Evolutionary conservation across 1,140 invertebrate genomes (phyloP).

Genomic region (Andricus grossulariae): DNA sequence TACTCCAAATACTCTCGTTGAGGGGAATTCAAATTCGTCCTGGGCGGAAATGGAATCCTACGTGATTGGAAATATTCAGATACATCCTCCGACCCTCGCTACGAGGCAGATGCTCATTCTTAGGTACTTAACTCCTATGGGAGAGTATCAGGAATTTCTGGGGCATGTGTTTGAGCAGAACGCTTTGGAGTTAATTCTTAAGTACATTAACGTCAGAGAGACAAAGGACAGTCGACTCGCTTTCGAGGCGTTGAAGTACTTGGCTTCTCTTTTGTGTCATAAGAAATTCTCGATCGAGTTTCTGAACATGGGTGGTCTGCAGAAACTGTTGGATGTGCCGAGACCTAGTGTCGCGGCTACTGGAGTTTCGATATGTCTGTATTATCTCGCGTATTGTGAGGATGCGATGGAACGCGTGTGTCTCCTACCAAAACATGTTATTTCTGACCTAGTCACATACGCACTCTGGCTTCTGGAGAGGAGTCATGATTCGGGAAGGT

Average conservation of each 20-base stretch:
- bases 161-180: conserved; percentile 94
- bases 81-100: conserved; percentile 90
- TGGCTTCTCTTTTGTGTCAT: conserved; percentile 94
- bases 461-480: conserved; percentile 95
- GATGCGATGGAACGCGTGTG: conserved; percentile 98
- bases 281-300: conserved; percentile 99
- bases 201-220: conserved; percentile 92
- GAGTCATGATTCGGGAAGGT: conserved; percentile 95
- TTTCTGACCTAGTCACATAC: conserved; percentile 89
- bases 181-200: conserved; percentile 91
- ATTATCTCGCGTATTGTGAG: conserved; percentile 97
- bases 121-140: conserved; percentile 94
- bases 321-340: conserved; percentile 90
- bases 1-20: conserved; percentile 54
- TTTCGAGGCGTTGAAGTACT: conserved; percentile 96
- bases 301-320: conserved; percentile 88
- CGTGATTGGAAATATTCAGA: conserved; percentile 89
- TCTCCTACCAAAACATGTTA: conserved; percentile 85
- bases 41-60: conserved; percentile 93
- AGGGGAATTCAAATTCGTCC: conserved; percentile 85
- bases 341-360: conserved; percentile 95
- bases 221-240: conserved; percentile 93
- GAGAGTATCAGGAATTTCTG: conserved; percentile 97
- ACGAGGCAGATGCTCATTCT: conserved; percentile 95
- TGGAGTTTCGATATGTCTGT: conserved; percentile 96